These are phyloP conservation scores for Lycocerus yunnanus DNA, from an alignment of 2,888 invertebrate species.

Conservation along the genomic window DNA sequence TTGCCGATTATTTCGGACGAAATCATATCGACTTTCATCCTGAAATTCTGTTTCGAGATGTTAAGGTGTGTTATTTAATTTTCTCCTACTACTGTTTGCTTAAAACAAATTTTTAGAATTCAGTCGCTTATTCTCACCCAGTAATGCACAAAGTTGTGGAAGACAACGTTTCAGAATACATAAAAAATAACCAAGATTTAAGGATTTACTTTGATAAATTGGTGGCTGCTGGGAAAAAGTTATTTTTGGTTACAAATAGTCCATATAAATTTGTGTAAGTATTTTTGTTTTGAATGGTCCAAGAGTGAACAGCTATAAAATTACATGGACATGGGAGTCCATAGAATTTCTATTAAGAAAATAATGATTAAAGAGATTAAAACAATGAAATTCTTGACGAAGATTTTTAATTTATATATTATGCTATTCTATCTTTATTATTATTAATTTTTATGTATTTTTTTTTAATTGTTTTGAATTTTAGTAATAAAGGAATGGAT, in stretches of 20 bases:
- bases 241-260: conserved; percentile 96
- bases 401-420: too few species aligned
- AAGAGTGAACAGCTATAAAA: background rate
- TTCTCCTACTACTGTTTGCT: background rate
- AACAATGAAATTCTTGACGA: too few species aligned
- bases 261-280: conserved; percentile 93
- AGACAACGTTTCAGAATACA: conserved; percentile 77
- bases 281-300: background rate
- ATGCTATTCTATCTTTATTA: too few species aligned
- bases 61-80: conserved; percentile 29
- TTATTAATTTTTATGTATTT: too few species aligned
- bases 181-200: conserved; percentile 76
- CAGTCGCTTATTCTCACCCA: conserved; percentile 85
- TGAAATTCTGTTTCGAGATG: conserved; percentile 80
- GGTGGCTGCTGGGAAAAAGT: conserved; percentile 75
- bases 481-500: conserved; percentile 85
- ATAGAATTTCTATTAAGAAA: too few species aligned
- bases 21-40: conserved; percentile 94
- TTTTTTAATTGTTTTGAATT: conserved; percentile 2
- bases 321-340: background rate
- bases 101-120: conserved; percentile 63
- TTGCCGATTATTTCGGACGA: conserved; percentile 88
- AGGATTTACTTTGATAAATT: conserved; percentile 77
- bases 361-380: too few species aligned
- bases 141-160: conserved; percentile 90